Conservation (phyloP, 1,140 invertebrate species). For the Drosophila bipectinata region DNA sequence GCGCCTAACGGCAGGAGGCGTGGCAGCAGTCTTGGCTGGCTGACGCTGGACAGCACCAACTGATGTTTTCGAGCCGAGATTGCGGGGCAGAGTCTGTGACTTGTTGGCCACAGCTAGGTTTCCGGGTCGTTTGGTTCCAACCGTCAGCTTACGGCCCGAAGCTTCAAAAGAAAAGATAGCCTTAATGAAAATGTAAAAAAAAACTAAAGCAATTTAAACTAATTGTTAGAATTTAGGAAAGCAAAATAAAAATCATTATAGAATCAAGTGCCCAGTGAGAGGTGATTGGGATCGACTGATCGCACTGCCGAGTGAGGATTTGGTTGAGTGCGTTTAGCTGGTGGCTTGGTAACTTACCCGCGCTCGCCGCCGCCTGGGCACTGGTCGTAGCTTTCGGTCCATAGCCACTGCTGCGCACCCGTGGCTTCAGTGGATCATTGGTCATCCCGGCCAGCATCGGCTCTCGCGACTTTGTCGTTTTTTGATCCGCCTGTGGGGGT, state of each 20-base stretch:
- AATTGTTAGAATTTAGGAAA: slow-evolving; percentile 31
- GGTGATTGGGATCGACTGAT: slow-evolving; percentile 21
- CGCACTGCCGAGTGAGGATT: slow-evolving; percentile 38
- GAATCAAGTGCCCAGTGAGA: slow-evolving; percentile 35
- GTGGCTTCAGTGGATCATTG: slow-evolving; percentile 30
- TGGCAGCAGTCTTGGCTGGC: slow-evolving; percentile 89
- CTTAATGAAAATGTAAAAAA: not conserved
- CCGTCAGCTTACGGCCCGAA: slow-evolving; percentile 88
- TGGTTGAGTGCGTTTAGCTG: slow-evolving; percentile 35
- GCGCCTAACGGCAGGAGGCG: slow-evolving; percentile 91
- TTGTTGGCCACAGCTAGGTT: slow-evolving; percentile 88
- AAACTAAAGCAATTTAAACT: not conserved
- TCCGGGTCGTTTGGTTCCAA: slow-evolving; percentile 88
- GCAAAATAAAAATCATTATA: slow-evolving; percentile 38
- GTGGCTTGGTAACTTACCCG: slow-evolving; percentile 5
- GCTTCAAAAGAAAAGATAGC: slow-evolving; percentile 83
- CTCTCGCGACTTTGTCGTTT: slow-evolving; percentile 15
- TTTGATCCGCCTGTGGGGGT: slow-evolving; percentile 10
- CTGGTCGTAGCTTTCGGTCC: slow-evolving; percentile 37
- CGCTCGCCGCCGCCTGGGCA: slow-evolving; percentile 6
- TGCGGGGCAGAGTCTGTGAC: slow-evolving; percentile 92
- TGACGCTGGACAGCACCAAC: slow-evolving; percentile 84
- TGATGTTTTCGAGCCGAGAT: slow-evolving; percentile 89
- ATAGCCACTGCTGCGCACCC: slow-evolving; percentile 64
- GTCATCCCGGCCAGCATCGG: slow-evolving; percentile 55